Evolutionary conservation across 2,113 vertebrate genomes (phyloP), one percentile per base, ranked within the genome.

Genomic region (Pontoporia blainvillei): DNA sequence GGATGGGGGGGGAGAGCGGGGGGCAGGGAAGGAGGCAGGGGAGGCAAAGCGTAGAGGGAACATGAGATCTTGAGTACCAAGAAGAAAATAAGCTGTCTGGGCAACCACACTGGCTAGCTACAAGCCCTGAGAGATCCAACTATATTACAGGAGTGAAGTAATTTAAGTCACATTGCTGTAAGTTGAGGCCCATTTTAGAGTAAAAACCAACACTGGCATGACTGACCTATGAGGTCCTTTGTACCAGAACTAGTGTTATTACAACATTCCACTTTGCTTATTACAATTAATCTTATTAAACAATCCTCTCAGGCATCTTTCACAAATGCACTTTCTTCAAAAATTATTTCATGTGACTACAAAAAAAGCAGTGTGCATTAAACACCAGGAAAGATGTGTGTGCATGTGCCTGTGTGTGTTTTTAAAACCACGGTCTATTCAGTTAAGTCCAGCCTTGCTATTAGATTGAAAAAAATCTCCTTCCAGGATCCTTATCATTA

Each of bases 401-500:
- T 78, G 61, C 39, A 15, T 46, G 17, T n/a, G 7, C 1, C 2
- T 44, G 25, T 83, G 52, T 82, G 7, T 54, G 39, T 88, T 96
- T 98, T 90, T 54, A 78, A 78, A 78, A 76, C 44, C 87, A 96
- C 27, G 44, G 88, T 82, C 96, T 96, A 72, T 90, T 96, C 95
- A 95, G 64, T 91, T 0, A 27, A 27, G 62, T 54, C 62, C 44
- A 64, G 44, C 69, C 86, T 91, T 96, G 83, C 96, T 96, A 88
- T 52, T 39, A 79, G 57, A 91, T 14, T 69, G 86, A 92, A 86
- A 95, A 88, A 90, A 81, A 75, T 54, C 72, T 86, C 31, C 14
- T 96, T 94, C 82, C 34, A 91, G 62, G 46, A 93, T 95, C 92
- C 88, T 96, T 93, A 95, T 96, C 64, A 73, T 97, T 94, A 95